phyloP scores from a whole-genome alignment of 2,888 invertebrate genomes.

The Salpingus planirostris region DNA sequence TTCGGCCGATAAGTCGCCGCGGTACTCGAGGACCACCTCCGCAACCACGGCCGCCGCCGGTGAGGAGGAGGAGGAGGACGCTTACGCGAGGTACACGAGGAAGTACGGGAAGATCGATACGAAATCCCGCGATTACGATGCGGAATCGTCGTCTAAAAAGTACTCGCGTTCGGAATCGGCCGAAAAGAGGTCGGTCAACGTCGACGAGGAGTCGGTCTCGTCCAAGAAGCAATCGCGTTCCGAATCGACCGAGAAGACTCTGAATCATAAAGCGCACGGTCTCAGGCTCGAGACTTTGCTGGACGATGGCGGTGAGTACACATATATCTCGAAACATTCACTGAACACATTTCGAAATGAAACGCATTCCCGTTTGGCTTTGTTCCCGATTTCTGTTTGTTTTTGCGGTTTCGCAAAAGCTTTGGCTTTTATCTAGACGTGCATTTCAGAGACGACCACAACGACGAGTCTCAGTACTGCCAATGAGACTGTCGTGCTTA shows the following conservation, averaged over 20 bases:
- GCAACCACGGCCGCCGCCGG: conserved; percentile 16
- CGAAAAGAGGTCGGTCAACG: conserved; percentile 16
- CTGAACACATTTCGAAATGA: too few relatives aligned
- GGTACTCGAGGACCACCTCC: conserved; percentile 19
- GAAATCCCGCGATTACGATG: conserved; percentile 22
- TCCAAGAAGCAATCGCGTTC: neutral
- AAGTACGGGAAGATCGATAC: conserved; percentile 23
- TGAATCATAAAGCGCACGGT: too few relatives aligned
- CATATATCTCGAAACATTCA: too few relatives aligned
- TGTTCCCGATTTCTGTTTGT: too few relatives aligned
- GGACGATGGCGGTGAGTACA: too few relatives aligned
- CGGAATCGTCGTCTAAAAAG: conserved; percentile 17
- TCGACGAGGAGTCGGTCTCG: neutral
- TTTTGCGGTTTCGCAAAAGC: too few relatives aligned
- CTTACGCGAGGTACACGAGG: conserved; percentile 27
- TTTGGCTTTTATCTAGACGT: too few relatives aligned
- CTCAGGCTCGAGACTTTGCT: too few relatives aligned
- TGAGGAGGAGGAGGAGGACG: conserved; percentile 30
- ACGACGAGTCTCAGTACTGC: too few relatives aligned
- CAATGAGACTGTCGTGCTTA: conserved; percentile 15
- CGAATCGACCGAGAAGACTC: too few relatives aligned
- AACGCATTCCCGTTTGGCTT: too few relatives aligned
- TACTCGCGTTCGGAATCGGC: conserved; percentile 16
- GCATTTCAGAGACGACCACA: too few relatives aligned
- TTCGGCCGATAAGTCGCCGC: conserved; percentile 13